A percentile compares a stretch with the other conserved stretches of the same genome.
Evolutionary conservation across 2,797 vertebrate genomes (phyloP).

Genomic region (Scomberomorus guttatus): DNA sequence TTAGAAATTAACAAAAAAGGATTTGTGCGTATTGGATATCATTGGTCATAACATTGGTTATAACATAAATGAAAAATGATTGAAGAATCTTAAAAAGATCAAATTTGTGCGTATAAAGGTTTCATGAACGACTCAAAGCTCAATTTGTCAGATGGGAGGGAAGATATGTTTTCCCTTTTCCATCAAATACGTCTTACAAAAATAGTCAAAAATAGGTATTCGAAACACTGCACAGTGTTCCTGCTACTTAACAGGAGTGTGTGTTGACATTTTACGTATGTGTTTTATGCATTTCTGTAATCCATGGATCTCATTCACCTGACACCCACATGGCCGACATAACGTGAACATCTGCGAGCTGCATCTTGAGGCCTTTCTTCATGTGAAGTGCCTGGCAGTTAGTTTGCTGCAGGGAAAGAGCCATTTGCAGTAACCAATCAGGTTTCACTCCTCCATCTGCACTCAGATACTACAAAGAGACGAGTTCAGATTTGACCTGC

Average conservation of each 20-base stretch:
- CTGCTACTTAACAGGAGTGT: conserved; percentile 1
- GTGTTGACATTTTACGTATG: conserved; percentile 46
- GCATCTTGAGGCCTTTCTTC: conserved; percentile 80
- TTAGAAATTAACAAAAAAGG: background rate
- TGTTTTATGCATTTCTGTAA: conserved; percentile 66
- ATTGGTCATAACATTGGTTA: background rate
- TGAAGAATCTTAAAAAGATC: background rate
- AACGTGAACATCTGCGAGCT: conserved; percentile 82
- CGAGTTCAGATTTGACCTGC: conserved; percentile 64
- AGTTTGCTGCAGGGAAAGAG: conserved; percentile 74
- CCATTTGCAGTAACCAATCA: conserved; percentile 79
- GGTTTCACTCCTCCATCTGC: conserved; percentile 77
- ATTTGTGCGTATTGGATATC: background rate
- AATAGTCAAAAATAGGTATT: background rate
- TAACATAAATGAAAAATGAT: background rate
- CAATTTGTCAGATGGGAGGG: background rate
- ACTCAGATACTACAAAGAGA: conserved; percentile 65
- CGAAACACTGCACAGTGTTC: background rate
- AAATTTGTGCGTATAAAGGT: background rate
- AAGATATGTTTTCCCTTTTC: background rate
- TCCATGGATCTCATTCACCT: conserved; percentile 76
- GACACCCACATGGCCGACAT: conserved; percentile 80
- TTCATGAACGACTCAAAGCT: background rate
- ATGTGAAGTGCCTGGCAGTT: conserved; percentile 82
- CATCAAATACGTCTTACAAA: background rate